Percentiles rank a stretch among this genome's conserved stretches.
Evolutionary conservation across 2,888 invertebrate species (phyloP).

Genomic region (Diaperis boleti): DNA sequence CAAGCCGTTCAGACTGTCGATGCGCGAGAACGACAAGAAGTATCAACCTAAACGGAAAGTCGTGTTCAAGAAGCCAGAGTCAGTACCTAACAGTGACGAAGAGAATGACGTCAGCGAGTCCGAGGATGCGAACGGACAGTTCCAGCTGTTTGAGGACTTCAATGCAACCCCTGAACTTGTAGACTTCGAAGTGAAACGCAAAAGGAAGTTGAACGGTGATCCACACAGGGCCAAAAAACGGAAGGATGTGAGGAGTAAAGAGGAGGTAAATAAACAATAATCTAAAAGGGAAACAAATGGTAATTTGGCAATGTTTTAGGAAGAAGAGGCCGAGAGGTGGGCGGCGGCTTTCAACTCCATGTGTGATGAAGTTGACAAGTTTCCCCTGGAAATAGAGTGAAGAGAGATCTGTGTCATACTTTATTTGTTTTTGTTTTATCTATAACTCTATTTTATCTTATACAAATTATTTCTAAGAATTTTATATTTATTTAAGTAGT

Average conservation of each 20-base stretch:
- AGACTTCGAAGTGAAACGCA: background rate
- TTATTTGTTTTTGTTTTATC: no score
- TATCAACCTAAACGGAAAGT: constrained; percentile 20
- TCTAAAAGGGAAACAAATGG: background rate
- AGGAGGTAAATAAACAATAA: constrained; percentile 48
- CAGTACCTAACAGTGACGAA: background rate
- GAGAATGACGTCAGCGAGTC: constrained; percentile 18
- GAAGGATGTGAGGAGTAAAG: constrained; percentile 45
- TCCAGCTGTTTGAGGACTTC: constrained; percentile 42
- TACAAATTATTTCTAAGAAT: no score
- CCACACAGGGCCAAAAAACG: constrained; percentile 36
- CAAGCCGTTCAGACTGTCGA: constrained; percentile 29
- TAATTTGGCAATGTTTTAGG: constrained; percentile 57
- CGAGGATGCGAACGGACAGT: constrained; percentile 14
- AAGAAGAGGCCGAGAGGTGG: constrained; percentile 70
- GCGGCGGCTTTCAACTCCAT: constrained; percentile 71
- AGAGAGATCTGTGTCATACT: no score
- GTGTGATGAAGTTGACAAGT: constrained; percentile 71
- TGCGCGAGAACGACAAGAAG: constrained; percentile 20
- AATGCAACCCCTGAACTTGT: background rate
- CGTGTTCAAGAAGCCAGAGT: constrained; percentile 5
- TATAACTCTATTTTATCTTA: no score
- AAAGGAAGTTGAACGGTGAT: background rate
- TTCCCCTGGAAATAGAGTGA: constrained; percentile 66
- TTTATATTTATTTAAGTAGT: no score